Evolutionary conservation across 2,113 vertebrate species (phyloP).

Genomic region (Bombycilla garrulus): DNA sequence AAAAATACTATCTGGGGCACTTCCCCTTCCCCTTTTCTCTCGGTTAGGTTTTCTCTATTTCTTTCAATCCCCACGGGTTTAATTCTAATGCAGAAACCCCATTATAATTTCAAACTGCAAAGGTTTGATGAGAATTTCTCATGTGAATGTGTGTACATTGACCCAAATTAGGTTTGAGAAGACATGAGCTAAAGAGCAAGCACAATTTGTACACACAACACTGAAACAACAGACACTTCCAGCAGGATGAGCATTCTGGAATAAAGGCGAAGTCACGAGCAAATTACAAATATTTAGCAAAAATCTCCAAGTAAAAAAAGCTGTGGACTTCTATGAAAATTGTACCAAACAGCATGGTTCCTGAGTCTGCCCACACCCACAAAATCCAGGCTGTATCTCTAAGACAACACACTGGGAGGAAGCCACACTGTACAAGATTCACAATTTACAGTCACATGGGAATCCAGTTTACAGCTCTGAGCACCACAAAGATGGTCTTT

Average conservation of each 20-base stretch:
- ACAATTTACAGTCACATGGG: background rate
- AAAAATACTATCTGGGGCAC: background rate
- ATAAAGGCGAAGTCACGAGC: background rate
- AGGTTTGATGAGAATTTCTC: background rate
- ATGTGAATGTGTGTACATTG: fast-evolving
- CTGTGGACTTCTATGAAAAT: background rate
- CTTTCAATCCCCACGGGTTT: background rate
- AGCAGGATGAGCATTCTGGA: background rate
- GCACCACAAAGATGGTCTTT: background rate
- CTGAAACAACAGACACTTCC: background rate
- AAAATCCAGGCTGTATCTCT: background rate
- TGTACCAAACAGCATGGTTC: background rate
- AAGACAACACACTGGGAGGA: background rate
- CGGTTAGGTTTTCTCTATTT: background rate
- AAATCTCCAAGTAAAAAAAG: background rate
- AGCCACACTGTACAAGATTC: background rate
- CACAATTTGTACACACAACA: background rate
- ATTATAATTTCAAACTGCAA: background rate
- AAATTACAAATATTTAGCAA: background rate
- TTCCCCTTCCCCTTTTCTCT: background rate
- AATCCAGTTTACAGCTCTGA: background rate
- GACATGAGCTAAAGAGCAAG: background rate
- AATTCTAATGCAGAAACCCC: background rate
- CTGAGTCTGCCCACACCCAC: background rate
- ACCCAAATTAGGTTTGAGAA: background rate